phyloP scores from a whole-genome alignment of 1,140 invertebrate genomes.

The Parasteatoda tepidariorum region DNA sequence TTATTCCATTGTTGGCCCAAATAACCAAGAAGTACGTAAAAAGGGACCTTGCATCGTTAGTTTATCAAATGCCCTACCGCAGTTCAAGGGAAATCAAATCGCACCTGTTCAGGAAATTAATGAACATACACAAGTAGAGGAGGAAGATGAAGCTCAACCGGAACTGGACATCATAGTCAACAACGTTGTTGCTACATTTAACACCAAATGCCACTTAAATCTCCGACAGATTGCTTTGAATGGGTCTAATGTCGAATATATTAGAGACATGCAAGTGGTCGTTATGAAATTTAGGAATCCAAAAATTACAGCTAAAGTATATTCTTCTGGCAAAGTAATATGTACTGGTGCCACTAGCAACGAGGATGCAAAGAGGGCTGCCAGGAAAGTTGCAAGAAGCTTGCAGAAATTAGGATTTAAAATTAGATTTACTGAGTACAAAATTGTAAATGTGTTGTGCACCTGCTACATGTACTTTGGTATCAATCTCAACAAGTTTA shows the following conservation, averaged over 20 bases:
- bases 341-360: slow-evolving; percentile 95
- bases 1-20: too few species aligned
- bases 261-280: slow-evolving; percentile 91
- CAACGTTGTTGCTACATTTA: slow-evolving; percentile 99
- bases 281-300: slow-evolving; percentile 96
- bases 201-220: slow-evolving; percentile 96
- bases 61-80: too few species aligned
- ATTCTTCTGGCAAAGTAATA: slow-evolving; percentile 98
- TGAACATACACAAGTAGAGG: slow-evolving; percentile 1
- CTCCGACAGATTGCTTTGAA: slow-evolving; percentile 92
- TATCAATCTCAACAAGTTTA: slow-evolving; percentile 92
- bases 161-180: slow-evolving; percentile 92
- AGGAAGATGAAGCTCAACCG: slow-evolving; percentile 32
- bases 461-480: slow-evolving; percentile 97
- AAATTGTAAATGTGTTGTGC: slow-evolving; percentile 97
- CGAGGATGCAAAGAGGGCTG: slow-evolving; percentile 90
- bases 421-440: slow-evolving; percentile 90
- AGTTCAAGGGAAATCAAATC: too few species aligned
- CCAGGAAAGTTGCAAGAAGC: slow-evolving; percentile 88
- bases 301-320: slow-evolving; percentile 94
- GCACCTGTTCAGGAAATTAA: background rate
- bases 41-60: too few species aligned
- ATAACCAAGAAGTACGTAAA: too few species aligned
- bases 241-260: slow-evolving; percentile 94
- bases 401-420: slow-evolving; percentile 92